Evolutionary conservation across 2,797 vertebrate species (phyloP), one percentile per base, ranked within the genome.

Genomic region (Phylloscopus collybita): DNA sequence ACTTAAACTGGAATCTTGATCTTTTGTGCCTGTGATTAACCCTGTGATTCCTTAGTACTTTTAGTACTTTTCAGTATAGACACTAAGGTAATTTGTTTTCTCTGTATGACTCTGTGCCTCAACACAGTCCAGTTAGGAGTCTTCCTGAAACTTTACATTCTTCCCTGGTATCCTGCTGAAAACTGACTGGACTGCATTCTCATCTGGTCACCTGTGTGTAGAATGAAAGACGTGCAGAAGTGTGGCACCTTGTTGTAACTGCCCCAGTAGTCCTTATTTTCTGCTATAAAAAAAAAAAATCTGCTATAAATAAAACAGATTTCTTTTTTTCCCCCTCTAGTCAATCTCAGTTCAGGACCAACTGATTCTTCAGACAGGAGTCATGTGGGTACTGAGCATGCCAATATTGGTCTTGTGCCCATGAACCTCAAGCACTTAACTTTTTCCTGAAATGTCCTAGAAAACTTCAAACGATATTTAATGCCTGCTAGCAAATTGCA

Each of bases 11-110:
- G 42, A 82, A 50, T 82, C 59, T 85, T 89, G 32, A 61, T 38
- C 34, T 89, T 70, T 91, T 64, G 79, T 92, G 91, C 91, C 93
- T 93, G 26, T 91, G 42, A 54, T 74, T 61, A 71, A 7, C 10
- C 7, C 14, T 40, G 40, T 40, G 40, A 9, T 74, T 78, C 61
- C 60, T 69, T 20, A 69, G 7, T 85, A 66, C 25, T 91, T 64
- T 69, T 20, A 69, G 6, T 85, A 66, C 25, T 91, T 85, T 45
- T 36, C 49, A 45, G 29, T 44, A 10, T 13, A 50, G 49, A 60
- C 36, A 62, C 19, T 53, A 74, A 29, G 47, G 19, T 54, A 32
- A n/a, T 22, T 45, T 40, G 3, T 62, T 79, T 72, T n/a, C n/a
- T 60, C 0, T n/a, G 5, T 61, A 1, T 27, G 34, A 49, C 8